Evolutionary conservation across 92 coral and sea anemone genomes (phyloP).

Genomic region (Scolanthus callimorphus): DNA sequence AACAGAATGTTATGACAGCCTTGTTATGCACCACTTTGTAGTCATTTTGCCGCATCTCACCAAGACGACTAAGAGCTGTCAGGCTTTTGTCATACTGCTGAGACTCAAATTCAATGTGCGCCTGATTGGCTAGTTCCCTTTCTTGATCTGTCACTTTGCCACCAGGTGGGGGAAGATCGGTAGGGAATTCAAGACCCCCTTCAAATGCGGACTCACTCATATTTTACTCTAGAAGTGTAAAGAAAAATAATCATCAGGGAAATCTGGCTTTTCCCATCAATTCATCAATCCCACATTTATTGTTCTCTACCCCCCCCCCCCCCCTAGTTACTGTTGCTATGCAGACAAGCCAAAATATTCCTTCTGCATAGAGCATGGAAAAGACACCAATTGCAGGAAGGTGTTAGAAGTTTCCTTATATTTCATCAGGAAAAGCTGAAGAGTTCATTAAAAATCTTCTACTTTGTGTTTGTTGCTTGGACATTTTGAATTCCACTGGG

Average conservation of each 20-base stretch:
- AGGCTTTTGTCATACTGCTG: slow-evolving; percentile 77
- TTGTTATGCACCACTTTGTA: slow-evolving; percentile 79
- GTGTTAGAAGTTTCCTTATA: too few relatives aligned
- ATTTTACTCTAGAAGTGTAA: neutral
- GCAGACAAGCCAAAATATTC: too few relatives aligned
- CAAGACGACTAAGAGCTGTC: slow-evolving; percentile 55
- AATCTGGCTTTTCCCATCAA: too few relatives aligned
- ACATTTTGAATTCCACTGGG: too few relatives aligned
- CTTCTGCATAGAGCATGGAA: too few relatives aligned
- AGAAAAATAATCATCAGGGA: neutral
- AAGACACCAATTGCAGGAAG: too few relatives aligned
- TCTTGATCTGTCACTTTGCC: slow-evolving; percentile 78
- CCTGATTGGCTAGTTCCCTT: slow-evolving; percentile 80
- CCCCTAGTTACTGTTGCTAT: too few relatives aligned
- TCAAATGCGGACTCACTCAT: slow-evolving; percentile 4
- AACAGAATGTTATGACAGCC: slow-evolving; percentile 76
- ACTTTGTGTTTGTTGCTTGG: too few relatives aligned
- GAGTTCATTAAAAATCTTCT: too few relatives aligned
- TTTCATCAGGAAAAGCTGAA: too few relatives aligned
- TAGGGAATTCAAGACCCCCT: neutral
- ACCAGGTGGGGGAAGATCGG: slow-evolving; percentile 3
- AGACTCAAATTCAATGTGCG: slow-evolving; percentile 85
- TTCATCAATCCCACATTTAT: too few relatives aligned
- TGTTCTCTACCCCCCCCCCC: too few relatives aligned
- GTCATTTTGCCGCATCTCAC: slow-evolving; percentile 75